phyloP scores from a whole-genome alignment of 1,140 invertebrate genomes.

The Aleiodes sp. region DNA sequence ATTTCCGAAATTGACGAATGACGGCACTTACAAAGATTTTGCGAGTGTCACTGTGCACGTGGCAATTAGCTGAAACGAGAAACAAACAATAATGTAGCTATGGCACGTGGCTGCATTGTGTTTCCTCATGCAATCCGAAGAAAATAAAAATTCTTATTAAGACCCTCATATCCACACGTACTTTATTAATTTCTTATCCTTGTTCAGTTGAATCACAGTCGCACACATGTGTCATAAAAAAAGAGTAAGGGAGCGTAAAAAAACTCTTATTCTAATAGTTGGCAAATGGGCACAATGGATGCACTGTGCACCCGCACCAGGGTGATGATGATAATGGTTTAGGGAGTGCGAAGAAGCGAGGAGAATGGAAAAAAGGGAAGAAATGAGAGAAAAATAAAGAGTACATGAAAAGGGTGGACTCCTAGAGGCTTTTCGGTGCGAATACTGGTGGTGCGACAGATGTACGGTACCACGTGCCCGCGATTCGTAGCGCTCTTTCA shows the following conservation, averaged over 20 bases:
- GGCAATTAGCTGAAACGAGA: conserved; percentile 43
- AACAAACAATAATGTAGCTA: conserved; percentile 33
- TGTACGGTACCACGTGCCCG: conserved; percentile 42
- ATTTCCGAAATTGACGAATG: neutral
- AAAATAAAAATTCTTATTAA: neutral
- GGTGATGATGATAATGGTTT: conserved; percentile 44
- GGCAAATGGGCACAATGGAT: conserved; percentile 24
- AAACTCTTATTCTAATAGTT: conserved; percentile 54
- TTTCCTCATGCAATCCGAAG: neutral
- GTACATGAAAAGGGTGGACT: conserved; percentile 32
- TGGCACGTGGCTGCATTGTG: neutral
- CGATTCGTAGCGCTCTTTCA: conserved; percentile 40
- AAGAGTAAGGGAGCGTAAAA: neutral
- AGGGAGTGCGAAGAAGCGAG: conserved; percentile 15
- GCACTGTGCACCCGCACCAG: neutral
- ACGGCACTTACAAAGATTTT: neutral
- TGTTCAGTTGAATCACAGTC: neutral
- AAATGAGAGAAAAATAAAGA: conserved; percentile 23
- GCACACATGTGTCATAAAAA: conserved; percentile 50
- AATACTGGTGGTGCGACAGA: conserved; percentile 42
- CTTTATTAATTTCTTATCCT: neutral
- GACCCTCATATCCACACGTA: neutral
- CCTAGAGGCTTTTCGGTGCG: conserved; percentile 23
- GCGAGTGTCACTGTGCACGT: conserved; percentile 30
- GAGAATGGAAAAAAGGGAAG: neutral